Base-by-base conservation (phyloP, 2,888 invertebrate species). In the Eilema caniola region DNA sequence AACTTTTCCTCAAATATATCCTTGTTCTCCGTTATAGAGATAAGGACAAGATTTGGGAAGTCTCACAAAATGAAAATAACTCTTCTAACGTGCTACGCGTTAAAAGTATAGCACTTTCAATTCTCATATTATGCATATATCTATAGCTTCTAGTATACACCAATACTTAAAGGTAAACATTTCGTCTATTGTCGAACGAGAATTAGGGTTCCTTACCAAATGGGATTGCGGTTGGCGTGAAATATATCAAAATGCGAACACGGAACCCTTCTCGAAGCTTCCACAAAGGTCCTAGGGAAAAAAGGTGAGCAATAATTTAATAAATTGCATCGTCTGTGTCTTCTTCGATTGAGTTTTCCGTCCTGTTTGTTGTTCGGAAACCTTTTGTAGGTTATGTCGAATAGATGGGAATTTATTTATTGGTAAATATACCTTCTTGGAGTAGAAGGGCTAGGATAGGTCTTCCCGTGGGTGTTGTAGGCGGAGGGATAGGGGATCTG, bases 151-250 rank as follows among this genome's bases (percentile, higher is more conserved):
- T 37, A 24, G 31, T 79, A 41, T 64, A 24, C 31, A 47, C 68
- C 73, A 47, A 60, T 28, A 63, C 31, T 60, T 66, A 79, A 77
- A 84, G 79, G 83, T 81, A 85, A 85, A 84, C 83, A 82, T 80
- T 75, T 77, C 74, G 79, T 76, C 85, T 78, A 85, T 85, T 85
- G 85, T 83, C 80, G 76, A 82, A 83, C 80, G 78, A 77, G 77
- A 80, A 84, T 85, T 85, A 78, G 79, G 79, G 78, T 74, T 80
- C 76, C 80, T 84, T 75, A 78, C 79, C 75, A 86, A 85, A 85
- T 85, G 81, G 80, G 85, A 86, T 85, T 85, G 85, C 81, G 80
- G 85, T 82, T 74, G 73, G 74, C 80, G 80, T 80, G 73, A 84
- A 85, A 85, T 84, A 80, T 85, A 83, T 83, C 82, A 82, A 79